Percentiles rank a stretch among this genome's conserved stretches.
phyloP scores from a whole-genome alignment of 2,888 invertebrate genomes.

The Andrena flavipes region DNA sequence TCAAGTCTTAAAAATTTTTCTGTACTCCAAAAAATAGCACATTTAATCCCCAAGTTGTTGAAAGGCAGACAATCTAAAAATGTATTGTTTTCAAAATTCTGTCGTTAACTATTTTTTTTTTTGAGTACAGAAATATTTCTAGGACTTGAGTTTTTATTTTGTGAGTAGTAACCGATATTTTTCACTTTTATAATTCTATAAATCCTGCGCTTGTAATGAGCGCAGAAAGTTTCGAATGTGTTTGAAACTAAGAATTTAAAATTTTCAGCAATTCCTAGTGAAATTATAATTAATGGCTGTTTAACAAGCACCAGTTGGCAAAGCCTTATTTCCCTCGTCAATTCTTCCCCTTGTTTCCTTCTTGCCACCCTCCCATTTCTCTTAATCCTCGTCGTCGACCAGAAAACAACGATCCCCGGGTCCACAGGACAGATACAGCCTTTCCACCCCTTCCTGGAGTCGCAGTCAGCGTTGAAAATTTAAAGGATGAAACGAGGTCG shows the following conservation, averaged over 20 bases:
- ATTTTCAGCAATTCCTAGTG: neutral
- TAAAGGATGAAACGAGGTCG: slow-evolving; percentile 21
- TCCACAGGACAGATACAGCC: neutral
- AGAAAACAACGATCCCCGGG: neutral
- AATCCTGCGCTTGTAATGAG: neutral
- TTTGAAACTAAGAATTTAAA: too few species aligned
- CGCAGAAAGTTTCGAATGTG: too few species aligned
- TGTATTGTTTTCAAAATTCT: too few species aligned
- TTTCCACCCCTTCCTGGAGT: neutral
- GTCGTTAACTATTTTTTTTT: too few species aligned
- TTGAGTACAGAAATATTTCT: neutral
- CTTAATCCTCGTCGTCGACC: neutral
- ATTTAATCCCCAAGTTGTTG: too few species aligned
- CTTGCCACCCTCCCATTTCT: neutral
- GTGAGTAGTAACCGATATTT: too few species aligned
- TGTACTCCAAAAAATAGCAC: too few species aligned
- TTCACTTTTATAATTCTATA: neutral
- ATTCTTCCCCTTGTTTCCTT: neutral
- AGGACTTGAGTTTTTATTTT: neutral
- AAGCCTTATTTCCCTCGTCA: neutral
- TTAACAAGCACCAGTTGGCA: neutral
- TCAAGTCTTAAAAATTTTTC: neutral
- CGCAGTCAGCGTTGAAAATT: slow-evolving; percentile 34
- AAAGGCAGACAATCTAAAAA: too few species aligned
- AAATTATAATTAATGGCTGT: neutral